A percentile compares a stretch with the other conserved stretches of the same genome.
Conservation (phyloP, 2,888 invertebrate genomes). For the Agonopterix arenella region DNA sequence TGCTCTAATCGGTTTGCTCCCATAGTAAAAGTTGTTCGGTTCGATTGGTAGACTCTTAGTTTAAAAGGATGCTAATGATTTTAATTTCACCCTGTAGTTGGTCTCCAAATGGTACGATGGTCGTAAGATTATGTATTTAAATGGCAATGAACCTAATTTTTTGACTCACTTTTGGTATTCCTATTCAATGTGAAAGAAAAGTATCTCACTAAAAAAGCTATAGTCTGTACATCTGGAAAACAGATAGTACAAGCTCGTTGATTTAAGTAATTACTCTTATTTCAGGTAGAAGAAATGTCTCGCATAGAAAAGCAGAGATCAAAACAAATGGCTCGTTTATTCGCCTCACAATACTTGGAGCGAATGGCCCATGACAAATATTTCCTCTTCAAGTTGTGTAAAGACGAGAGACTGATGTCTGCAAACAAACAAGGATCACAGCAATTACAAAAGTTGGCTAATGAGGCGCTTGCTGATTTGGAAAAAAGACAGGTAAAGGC, state of each 20-base stretch:
- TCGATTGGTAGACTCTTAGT: too few relatives aligned
- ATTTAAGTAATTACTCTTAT: conserved; percentile 8
- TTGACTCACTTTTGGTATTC: too few relatives aligned
- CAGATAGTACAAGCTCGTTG: not conserved
- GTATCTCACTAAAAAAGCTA: too few relatives aligned
- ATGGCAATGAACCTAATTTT: too few relatives aligned
- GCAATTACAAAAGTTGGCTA: conserved; percentile 49
- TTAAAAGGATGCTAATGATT: too few relatives aligned
- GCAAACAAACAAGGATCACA: conserved; percentile 59
- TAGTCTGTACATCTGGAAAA: too few relatives aligned
- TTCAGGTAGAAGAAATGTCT: conserved; percentile 58
- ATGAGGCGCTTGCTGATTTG: conserved; percentile 53
- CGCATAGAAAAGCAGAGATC: conserved; percentile 54
- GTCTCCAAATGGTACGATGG: too few relatives aligned
- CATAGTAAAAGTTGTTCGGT: too few relatives aligned
- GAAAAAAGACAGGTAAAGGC: conserved; percentile 54
- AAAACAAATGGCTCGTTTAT: conserved; percentile 56
- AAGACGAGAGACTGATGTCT: conserved; percentile 56
- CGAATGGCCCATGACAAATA: conserved; percentile 71
- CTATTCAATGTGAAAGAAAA: too few relatives aligned
- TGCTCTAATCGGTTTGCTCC: too few relatives aligned
- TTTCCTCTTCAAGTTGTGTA: conserved; percentile 56
- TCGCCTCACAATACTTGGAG: conserved; percentile 68
- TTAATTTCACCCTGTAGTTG: too few relatives aligned
- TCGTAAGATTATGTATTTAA: too few relatives aligned